These are phyloP conservation scores for Trigoniulus corallinus DNA, from an alignment of 1,140 invertebrate species.

Conservation along the genomic window DNA sequence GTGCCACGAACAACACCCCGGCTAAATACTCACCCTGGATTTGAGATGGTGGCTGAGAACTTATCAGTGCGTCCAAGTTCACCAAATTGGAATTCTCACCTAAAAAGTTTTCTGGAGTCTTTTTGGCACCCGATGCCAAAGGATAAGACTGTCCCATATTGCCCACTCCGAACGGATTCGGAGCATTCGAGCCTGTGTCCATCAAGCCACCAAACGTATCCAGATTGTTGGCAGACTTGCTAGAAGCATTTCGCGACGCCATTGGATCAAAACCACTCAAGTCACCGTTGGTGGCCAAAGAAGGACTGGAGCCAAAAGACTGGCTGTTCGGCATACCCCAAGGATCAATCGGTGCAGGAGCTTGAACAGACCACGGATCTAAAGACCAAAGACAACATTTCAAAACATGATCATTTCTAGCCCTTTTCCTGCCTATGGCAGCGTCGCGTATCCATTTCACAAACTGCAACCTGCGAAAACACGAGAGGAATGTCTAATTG, in stretches of 20 bases:
- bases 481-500: too few relatives aligned
- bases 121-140: constrained; percentile 34
- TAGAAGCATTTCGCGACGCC: not conserved
- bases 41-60: constrained; percentile 21
- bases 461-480: too few relatives aligned
- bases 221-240: constrained; percentile 6
- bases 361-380: not conserved
- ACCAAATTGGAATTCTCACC: constrained; percentile 86
- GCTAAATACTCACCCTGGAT: not conserved
- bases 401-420: constrained; percentile 8
- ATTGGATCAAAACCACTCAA: constrained; percentile 5
- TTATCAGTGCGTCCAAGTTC: constrained; percentile 87
- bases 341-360: constrained; percentile 8
- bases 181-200: too few relatives aligned
- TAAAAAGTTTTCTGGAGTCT: constrained; percentile 80
- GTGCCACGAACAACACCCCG: not conserved
- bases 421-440: constrained; percentile 3
- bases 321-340: constrained; percentile 7
- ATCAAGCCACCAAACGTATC: constrained; percentile 3
- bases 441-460: too few relatives aligned
- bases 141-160: constrained; percentile 21
- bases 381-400: constrained; percentile 2
- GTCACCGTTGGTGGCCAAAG: constrained; percentile 7
- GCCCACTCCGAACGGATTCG: constrained; percentile 14
- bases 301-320: constrained; percentile 7